Evolutionary conservation across 2,113 vertebrate genomes (phyloP).

Genomic region (Lepisosteus oculatus): DNA sequence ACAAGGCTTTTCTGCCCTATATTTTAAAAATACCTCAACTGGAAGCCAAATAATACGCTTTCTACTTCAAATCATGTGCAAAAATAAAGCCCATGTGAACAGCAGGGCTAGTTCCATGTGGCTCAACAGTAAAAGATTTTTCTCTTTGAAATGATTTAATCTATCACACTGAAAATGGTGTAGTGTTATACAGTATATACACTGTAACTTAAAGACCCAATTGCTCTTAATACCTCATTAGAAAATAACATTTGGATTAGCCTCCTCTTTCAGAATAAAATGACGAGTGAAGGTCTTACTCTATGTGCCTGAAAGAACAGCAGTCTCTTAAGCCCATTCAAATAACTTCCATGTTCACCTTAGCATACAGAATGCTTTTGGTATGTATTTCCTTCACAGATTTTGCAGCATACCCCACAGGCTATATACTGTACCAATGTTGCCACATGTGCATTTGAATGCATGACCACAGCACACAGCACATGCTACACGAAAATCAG

Average conservation of each 20-base stretch:
- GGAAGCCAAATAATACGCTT: constrained; percentile 5
- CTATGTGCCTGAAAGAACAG: too few species aligned
- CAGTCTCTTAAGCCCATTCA: too few species aligned
- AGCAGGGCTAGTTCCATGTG: not conserved
- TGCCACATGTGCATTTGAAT: not conserved
- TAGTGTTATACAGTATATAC: too few species aligned
- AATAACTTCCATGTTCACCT: too few species aligned
- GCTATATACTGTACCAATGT: not conserved
- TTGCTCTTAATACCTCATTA: too few species aligned
- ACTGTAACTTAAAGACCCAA: too few species aligned
- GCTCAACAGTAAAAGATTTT: too few species aligned
- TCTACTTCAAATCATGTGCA: not conserved
- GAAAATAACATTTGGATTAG: too few species aligned
- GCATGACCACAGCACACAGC: not conserved
- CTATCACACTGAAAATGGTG: too few species aligned
- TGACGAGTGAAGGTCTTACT: too few species aligned
- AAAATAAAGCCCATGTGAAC: constrained; percentile 4
- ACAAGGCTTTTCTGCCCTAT: not conserved
- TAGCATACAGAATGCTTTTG: not conserved
- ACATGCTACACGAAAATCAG: not conserved
- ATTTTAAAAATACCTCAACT: constrained; percentile 18
- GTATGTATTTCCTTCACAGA: not conserved
- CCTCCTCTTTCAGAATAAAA: too few species aligned
- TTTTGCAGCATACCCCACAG: not conserved
- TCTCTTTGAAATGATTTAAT: too few species aligned